Evolutionary conservation across 2,113 vertebrate species (phyloP).

Genomic region (Periophthalmus modestus): DNA sequence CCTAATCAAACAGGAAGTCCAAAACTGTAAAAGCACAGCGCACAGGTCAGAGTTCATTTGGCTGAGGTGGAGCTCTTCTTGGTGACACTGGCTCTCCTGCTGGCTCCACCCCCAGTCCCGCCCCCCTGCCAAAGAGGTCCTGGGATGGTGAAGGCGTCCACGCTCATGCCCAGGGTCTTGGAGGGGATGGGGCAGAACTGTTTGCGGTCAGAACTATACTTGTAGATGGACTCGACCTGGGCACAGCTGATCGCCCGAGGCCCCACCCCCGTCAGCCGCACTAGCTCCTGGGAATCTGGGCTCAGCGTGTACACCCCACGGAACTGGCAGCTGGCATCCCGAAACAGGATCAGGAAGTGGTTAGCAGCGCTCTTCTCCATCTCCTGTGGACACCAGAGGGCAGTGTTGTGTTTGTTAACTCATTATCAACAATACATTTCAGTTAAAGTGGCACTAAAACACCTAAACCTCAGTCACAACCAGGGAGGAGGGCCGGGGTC

Average conservation of each 20-base stretch:
- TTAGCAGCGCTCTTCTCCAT: constrained; percentile 89
- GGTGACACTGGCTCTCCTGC: constrained; percentile 81
- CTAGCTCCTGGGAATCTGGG: constrained; percentile 81
- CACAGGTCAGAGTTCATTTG: constrained; percentile 46
- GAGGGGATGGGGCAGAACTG: constrained; percentile 89
- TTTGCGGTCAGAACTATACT: constrained; percentile 92
- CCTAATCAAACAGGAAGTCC: background rate
- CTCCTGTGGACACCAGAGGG: constrained; percentile 71
- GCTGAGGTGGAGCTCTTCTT: constrained; percentile 68
- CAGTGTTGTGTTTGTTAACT: background rate
- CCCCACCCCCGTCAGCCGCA: constrained; percentile 81
- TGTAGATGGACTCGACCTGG: constrained; percentile 88
- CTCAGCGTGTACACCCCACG: constrained; percentile 85
- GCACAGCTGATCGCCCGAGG: constrained; percentile 76
- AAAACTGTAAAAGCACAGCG: background rate
- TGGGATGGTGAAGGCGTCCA: constrained; percentile 91
- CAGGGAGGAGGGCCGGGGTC: too few relatives aligned
- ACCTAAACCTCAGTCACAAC: too few relatives aligned
- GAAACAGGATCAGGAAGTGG: constrained; percentile 92
- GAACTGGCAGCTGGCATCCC: constrained; percentile 89
- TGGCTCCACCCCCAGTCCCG: constrained; percentile 68
- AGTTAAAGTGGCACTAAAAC: too few relatives aligned
- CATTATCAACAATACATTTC: too few relatives aligned
- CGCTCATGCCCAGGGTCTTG: constrained; percentile 88
- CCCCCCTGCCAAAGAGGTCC: constrained; percentile 83